phyloP scores from a whole-genome alignment of 1,140 invertebrate species.

The Hyles vespertilio region DNA sequence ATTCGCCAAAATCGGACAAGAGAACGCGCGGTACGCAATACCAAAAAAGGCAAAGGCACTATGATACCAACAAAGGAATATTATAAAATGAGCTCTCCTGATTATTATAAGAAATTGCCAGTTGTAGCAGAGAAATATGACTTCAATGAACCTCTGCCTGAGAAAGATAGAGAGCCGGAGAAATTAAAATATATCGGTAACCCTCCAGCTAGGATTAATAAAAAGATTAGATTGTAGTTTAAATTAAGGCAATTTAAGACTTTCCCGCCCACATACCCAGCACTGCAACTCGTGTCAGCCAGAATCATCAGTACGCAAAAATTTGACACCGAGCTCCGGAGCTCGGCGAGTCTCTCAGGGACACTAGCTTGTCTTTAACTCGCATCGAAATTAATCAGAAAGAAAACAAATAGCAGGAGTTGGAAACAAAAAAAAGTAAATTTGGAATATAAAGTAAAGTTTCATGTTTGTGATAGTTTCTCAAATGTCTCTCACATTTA shows the following conservation, averaged over 20 bases:
- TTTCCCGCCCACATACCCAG: too few species aligned
- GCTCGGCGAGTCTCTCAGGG: too few species aligned
- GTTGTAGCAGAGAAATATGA: conserved; percentile 47
- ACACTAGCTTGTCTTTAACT: too few species aligned
- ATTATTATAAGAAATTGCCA: conserved; percentile 45
- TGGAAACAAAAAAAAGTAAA: too few species aligned
- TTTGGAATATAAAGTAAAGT: too few species aligned
- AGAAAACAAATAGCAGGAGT: too few species aligned
- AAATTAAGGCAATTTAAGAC: background rate
- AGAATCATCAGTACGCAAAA: too few species aligned
- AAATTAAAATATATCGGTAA: conserved; percentile 32
- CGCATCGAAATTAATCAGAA: too few species aligned
- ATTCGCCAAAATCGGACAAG: conserved; percentile 2
- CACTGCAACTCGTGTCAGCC: too few species aligned
- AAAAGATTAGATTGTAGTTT: conserved; percentile 28
- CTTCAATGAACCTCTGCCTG: conserved; percentile 55
- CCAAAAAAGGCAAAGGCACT: conserved; percentile 26
- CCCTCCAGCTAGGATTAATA: conserved; percentile 41
- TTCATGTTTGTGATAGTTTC: background rate
- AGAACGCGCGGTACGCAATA: conserved; percentile 1
- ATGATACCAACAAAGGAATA: conserved; percentile 35
- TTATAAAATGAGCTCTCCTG: conserved; percentile 40
- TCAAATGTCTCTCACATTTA: background rate
- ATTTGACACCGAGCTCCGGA: too few species aligned
- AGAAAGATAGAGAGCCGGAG: conserved; percentile 44